Percentiles rank a stretch among this genome's conserved stretches.
phyloP scores from a whole-genome alignment of 30 jellyfish, hydroid and myxozoan genomes.

The Nemopilema nomurai region DNA sequence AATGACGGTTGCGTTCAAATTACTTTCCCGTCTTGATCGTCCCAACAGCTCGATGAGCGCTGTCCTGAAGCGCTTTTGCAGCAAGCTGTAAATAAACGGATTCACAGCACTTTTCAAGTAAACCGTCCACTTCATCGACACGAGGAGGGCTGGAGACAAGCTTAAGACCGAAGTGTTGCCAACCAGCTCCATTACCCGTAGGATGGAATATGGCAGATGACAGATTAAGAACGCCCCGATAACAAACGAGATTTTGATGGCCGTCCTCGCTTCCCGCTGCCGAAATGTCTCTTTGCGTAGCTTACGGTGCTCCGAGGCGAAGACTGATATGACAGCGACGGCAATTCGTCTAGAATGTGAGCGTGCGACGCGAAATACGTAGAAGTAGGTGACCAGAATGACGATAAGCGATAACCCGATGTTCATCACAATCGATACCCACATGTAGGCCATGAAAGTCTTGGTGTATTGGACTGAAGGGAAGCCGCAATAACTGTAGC shows the following conservation, averaged over 20 bases:
- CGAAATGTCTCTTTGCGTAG: conserved; percentile 72
- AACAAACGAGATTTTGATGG: conserved; percentile 74
- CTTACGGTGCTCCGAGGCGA: conserved; percentile 49
- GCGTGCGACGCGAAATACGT: conserved; percentile 84
- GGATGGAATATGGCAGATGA: conserved; percentile 76
- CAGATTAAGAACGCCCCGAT: conserved; percentile 80
- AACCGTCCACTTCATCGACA: conserved; percentile 75
- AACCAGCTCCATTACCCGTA: conserved; percentile 63
- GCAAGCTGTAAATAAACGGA: conserved; percentile 77
- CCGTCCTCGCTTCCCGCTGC: conserved; percentile 84
- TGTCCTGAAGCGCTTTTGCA: conserved; percentile 78
- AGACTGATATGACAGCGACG: conserved; percentile 60
- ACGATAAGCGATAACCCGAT: conserved; percentile 61
- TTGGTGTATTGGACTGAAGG: conserved; percentile 40
- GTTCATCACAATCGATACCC: conserved; percentile 41
- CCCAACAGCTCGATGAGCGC: conserved; percentile 60
- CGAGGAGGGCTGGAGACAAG: conserved; percentile 41
- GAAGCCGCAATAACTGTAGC: conserved; percentile 69
- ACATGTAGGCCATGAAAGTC: conserved; percentile 52
- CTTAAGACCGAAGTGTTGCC: conserved; percentile 33
- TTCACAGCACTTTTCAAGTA: conserved; percentile 79
- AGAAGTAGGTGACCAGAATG: conserved; percentile 75
- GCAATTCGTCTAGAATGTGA: conserved; percentile 85
- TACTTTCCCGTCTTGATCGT: conserved; percentile 21
- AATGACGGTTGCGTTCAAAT: background rate